Percentiles rank a stretch among this genome's conserved stretches.
phyloP scores from a whole-genome alignment of 2,888 invertebrate genomes.

The Ophion slaviceki region DNA sequence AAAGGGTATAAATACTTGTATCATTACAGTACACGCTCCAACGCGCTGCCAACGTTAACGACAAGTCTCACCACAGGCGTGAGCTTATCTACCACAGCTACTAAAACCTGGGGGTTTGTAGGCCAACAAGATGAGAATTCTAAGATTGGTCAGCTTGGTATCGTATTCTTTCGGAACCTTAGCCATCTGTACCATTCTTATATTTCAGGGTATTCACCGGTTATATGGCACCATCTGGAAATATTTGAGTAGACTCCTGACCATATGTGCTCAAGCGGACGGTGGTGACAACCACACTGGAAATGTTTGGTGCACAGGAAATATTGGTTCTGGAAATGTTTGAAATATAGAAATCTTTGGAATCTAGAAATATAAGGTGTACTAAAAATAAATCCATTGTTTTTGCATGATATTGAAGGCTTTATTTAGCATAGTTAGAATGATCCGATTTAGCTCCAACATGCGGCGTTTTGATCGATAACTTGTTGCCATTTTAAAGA shows the following conservation, averaged over 20 bases:
- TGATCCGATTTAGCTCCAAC: too few species aligned
- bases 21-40: conserved; percentile 41
- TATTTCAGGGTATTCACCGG: neutral
- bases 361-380: neutral
- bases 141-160: conserved; percentile 31
- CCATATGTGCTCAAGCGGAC: too few species aligned
- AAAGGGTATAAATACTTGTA: conserved; percentile 39
- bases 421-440: too few species aligned
- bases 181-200: neutral
- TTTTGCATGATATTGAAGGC: too few species aligned
- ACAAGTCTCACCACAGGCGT: conserved; percentile 46
- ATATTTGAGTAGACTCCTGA: too few species aligned
- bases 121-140: conserved; percentile 22
- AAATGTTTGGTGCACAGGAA: too few species aligned
- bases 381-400: too few species aligned
- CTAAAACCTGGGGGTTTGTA: neutral
- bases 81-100: conserved; percentile 26
- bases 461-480: too few species aligned
- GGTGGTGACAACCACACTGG: too few species aligned
- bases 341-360: neutral
- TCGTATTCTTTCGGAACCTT: neutral
- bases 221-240: conserved; percentile 1
- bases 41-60: conserved; percentile 43
- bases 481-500: too few species aligned
- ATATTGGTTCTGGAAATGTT: neutral